Base-by-base conservation (phyloP, 2,113 vertebrate species). In the Pristiophorus japonicus region DNA sequence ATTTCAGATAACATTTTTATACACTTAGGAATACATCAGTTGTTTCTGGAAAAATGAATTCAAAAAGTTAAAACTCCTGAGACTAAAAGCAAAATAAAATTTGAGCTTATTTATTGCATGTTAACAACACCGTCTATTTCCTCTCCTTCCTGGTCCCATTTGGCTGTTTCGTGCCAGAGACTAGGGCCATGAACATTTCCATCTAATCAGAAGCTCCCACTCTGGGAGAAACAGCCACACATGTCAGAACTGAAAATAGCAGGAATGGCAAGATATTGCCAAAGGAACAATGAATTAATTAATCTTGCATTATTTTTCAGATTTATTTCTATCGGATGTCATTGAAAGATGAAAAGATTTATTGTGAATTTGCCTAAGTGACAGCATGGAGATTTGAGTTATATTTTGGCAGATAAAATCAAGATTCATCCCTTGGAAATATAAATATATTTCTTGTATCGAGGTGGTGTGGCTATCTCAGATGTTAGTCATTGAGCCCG, bases 21-120 rank as follows among this genome's bases (percentile, higher is more conserved):
- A 85, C 81, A 85, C 81, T 85, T 85, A 85, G 81, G 81, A 85
- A 85, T 20, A 45, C 14, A 85, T 85, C 81, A 85, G 38, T 85
- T 85, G 38, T 85, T 85, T 45, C 81, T 85, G 81, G 81, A 84
- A 84, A 84, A 62, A 34, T 34, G 27, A 91, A 55, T 91, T 91
- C 11, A 62, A 62, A 30, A 59, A 14, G 51, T 27, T 24, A n/a
- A n/a, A 59, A 62, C 87, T 59, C 87, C 51, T 11, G 87, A 62
- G 51, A 55, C 51, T 62, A n/a, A 18, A 59, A 95, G 3, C 91
- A 73, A 20, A 96, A n/a, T 95, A 95, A 96, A 96, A 95, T n/a
- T 95, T 34, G 95, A n/a, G 96, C 94, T 95, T 0, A 96, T 96
- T 96, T 96, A 96, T 96, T 96, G n/a, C 92, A 45, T 95, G 42